Percentiles rank a stretch among this genome's conserved stretches.
Evolutionary conservation across 2,113 vertebrate genomes (phyloP).

Genomic region (Rhizomys pruinosus): DNA sequence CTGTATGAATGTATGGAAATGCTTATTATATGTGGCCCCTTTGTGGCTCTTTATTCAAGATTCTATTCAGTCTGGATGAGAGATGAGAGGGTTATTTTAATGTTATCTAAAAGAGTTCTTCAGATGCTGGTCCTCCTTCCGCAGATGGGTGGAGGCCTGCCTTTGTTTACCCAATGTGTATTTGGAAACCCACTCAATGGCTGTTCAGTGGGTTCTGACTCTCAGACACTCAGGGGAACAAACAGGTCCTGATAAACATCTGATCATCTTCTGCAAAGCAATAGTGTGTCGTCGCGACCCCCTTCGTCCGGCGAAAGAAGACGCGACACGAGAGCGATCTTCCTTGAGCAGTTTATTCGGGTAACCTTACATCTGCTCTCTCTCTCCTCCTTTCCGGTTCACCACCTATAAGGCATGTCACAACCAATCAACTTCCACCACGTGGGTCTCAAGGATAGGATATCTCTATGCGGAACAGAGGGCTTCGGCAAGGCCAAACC

Average conservation of each 20-base stretch:
- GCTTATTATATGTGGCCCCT: neutral
- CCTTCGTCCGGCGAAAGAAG: too few relatives aligned
- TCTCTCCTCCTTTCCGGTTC: too few relatives aligned
- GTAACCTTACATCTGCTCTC: too few relatives aligned
- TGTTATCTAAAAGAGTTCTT: accelerated
- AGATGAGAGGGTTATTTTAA: accelerated
- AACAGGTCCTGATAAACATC: accelerated
- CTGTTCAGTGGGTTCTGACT: accelerated
- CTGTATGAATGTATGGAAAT: neutral
- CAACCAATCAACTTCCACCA: too few relatives aligned
- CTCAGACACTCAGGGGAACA: accelerated
- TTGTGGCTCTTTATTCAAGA: too few relatives aligned
- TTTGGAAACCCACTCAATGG: neutral
- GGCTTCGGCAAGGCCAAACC: too few relatives aligned
- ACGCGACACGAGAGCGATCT: too few relatives aligned
- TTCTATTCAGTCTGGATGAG: neutral
- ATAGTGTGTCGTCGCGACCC: neutral
- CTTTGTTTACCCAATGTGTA: accelerated
- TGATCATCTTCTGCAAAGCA: neutral
- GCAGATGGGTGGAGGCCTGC: accelerated
- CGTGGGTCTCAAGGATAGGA: too few relatives aligned
- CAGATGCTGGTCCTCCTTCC: accelerated
- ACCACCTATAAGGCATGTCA: too few relatives aligned
- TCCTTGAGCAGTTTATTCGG: too few relatives aligned
- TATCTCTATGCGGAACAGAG: too few relatives aligned